Percentiles rank a stretch among this genome's conserved stretches.
Conservation (phyloP, 2,797 vertebrate species). For the Perodicticus potto region DNA sequence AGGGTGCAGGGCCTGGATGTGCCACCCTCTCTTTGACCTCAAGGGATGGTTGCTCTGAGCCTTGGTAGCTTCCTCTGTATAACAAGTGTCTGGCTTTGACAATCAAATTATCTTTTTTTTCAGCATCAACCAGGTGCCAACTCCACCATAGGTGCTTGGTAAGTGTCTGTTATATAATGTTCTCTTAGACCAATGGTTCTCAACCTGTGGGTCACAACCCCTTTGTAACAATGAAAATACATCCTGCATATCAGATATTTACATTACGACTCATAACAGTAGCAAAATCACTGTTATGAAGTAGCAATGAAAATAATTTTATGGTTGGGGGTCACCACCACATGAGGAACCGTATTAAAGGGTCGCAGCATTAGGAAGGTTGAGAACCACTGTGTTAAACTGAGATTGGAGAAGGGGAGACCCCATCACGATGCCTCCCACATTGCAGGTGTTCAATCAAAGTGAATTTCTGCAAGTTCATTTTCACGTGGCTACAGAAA, state of each 20-base stretch:
- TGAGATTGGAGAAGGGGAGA: background rate
- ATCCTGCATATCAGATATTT: too few relatives aligned
- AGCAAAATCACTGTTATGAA: too few relatives aligned
- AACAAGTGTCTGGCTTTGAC: background rate
- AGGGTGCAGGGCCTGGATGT: background rate
- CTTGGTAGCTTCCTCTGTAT: background rate
- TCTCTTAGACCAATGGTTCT: background rate
- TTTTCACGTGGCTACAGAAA: background rate
- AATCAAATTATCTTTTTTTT: background rate
- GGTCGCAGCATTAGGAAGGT: too few relatives aligned
- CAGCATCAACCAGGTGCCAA: background rate
- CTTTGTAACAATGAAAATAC: too few relatives aligned
- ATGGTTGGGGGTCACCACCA: too few relatives aligned
- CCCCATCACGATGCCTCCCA: background rate
- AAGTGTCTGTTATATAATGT: background rate
- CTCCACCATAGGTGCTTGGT: background rate
- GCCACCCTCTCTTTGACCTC: background rate
- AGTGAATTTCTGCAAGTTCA: background rate
- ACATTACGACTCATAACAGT: too few relatives aligned
- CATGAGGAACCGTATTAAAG: too few relatives aligned
- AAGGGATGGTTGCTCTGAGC: background rate
- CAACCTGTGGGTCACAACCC: too few relatives aligned
- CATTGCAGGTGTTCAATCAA: background rate
- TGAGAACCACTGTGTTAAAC: background rate
- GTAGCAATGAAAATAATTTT: too few relatives aligned